Evolutionary conservation across 2,113 vertebrate species (phyloP).

Genomic region (Pterocles gutturalis): DNA sequence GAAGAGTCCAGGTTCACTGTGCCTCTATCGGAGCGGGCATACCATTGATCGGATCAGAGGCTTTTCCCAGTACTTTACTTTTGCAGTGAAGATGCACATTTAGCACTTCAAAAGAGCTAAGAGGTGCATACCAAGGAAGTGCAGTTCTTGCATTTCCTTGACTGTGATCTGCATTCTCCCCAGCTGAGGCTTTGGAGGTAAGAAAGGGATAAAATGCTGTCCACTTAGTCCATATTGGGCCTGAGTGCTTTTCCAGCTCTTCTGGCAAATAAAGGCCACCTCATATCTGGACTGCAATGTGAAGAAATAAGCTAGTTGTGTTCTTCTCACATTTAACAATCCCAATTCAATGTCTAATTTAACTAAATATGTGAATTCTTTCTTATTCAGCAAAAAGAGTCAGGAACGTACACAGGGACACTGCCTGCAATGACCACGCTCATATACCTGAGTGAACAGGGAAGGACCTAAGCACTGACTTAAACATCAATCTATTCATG

Average conservation of each 20-base stretch:
- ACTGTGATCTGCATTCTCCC: neutral
- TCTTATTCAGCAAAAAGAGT: neutral
- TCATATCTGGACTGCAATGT: neutral
- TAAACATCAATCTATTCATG: neutral
- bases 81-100: neutral
- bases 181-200: neutral
- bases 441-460: neutral
- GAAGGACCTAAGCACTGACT: neutral
- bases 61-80: neutral
- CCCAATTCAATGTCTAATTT: neutral
- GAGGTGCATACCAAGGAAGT: fast-evolving
- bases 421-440: fast-evolving
- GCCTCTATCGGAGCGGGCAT: neutral
- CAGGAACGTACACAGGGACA: neutral
- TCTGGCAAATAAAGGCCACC: neutral
- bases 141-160: neutral
- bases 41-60: neutral
- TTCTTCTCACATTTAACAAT: neutral
- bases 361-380: neutral
- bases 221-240: neutral
- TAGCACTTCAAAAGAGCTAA: neutral
- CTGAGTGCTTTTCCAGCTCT: neutral
- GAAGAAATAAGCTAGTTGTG: neutral
- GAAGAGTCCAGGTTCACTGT: neutral
- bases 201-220: neutral